Percentiles rank a stretch among this genome's conserved stretches.
These are phyloP conservation scores for Okamejei kenojei DNA, from an alignment of 2,797 vertebrate genomes.

Conservation along the genomic window DNA sequence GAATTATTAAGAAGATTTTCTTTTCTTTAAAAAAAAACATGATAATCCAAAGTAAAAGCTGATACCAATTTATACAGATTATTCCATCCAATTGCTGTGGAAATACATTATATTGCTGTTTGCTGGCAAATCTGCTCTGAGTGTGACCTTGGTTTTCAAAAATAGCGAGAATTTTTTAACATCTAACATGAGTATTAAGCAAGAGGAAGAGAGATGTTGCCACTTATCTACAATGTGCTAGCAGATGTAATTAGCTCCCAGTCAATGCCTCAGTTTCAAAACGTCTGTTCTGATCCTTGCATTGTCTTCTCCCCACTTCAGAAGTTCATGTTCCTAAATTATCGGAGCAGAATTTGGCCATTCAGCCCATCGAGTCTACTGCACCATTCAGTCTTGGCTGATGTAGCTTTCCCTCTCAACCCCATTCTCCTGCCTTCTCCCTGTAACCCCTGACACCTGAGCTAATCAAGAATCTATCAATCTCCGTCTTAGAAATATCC, in stretches of 20 bases:
- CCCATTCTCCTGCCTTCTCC: too few relatives aligned
- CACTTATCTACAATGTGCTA: background rate
- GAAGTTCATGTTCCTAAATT: too few relatives aligned
- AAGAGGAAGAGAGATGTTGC: background rate
- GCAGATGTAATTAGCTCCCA: background rate
- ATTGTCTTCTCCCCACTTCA: too few relatives aligned
- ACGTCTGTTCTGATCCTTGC: too few relatives aligned
- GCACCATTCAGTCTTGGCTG: too few relatives aligned
- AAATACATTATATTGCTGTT: background rate
- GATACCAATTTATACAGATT: background rate
- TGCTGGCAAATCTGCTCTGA: background rate
- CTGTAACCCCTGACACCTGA: too few relatives aligned
- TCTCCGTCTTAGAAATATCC: too few relatives aligned
- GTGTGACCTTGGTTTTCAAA: background rate
- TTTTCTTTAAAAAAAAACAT: background rate
- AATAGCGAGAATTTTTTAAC: background rate
- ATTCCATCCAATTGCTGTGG: background rate
- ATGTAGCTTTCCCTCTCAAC: too few relatives aligned
- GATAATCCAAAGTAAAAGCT: background rate
- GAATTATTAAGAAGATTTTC: constrained; percentile 15
- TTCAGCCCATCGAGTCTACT: too few relatives aligned
- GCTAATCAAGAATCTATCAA: too few relatives aligned
- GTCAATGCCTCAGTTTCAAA: too few relatives aligned
- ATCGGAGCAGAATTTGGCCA: too few relatives aligned
- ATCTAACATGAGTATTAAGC: background rate